Percentiles rank a stretch among this genome's conserved stretches.
Conservation (phyloP, 2,113 vertebrate species). For the Ptyas mucosa region DNA sequence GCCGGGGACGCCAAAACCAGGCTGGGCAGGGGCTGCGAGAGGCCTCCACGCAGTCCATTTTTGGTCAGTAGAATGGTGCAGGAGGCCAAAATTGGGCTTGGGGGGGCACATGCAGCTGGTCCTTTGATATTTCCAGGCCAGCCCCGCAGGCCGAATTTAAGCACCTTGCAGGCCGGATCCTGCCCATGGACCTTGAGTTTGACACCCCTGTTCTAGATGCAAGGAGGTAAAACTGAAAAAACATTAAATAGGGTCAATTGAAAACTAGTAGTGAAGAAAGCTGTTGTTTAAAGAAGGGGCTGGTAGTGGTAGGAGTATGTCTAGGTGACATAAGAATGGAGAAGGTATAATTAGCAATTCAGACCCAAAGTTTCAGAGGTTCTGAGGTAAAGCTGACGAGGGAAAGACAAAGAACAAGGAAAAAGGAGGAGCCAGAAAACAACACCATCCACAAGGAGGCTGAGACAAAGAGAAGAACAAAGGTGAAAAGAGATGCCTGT, state of each 20-base stretch:
- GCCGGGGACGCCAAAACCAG: too few relatives aligned
- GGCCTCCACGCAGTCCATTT: too few relatives aligned
- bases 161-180: too few relatives aligned
- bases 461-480: background rate
- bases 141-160: too few relatives aligned
- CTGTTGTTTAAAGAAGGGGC: background rate
- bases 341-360: background rate
- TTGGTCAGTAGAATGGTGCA: too few relatives aligned
- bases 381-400: background rate
- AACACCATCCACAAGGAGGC: background rate
- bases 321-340: background rate
- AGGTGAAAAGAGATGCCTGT: background rate
- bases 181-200: too few relatives aligned
- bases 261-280: background rate
- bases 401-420: background rate
- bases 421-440: background rate
- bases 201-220: background rate
- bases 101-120: too few relatives aligned
- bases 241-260: background rate
- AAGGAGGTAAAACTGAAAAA: background rate
- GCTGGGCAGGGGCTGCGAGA: rapidly evolving
- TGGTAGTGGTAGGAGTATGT: background rate
- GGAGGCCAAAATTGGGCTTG: too few relatives aligned
- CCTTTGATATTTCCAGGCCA: too few relatives aligned
- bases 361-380: background rate